Evolutionary conservation across 2,888 invertebrate species (phyloP).

Genomic region (Helleia helle): DNA sequence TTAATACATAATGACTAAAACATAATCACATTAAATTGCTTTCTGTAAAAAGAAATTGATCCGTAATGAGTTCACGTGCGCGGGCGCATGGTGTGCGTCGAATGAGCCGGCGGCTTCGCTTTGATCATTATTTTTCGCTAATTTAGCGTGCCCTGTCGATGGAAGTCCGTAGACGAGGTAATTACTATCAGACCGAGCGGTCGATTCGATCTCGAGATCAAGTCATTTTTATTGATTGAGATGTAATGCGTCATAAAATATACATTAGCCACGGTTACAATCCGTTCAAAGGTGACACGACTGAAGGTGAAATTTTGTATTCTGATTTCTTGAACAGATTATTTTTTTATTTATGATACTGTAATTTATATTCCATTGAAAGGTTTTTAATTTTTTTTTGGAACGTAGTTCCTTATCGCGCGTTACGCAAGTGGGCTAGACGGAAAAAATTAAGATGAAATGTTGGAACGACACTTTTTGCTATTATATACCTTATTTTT

Average conservation of each 20-base stretch:
- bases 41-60: slow-evolving; percentile 8
- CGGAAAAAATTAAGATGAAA: too few species aligned
- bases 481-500: too few species aligned
- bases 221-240: slow-evolving; percentile 1
- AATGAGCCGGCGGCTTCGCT: slow-evolving; percentile 17
- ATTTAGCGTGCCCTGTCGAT: slow-evolving; percentile 31
- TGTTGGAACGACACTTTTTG: too few species aligned
- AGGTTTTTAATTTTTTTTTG: too few species aligned
- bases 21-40: background rate
- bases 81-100: slow-evolving; percentile 7
- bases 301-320: slow-evolving; percentile 1
- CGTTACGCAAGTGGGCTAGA: too few species aligned
- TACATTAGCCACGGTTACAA: too few species aligned
- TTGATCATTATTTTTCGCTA: slow-evolving; percentile 35
- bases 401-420: too few species aligned
- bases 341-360: too few species aligned
- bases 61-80: slow-evolving; percentile 8
- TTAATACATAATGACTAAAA: background rate
- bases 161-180: slow-evolving; percentile 30
- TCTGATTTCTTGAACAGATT: too few species aligned
- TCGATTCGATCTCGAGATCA: slow-evolving; percentile 14
- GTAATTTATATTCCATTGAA: too few species aligned
- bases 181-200: slow-evolving; percentile 24
- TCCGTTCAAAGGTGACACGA: too few species aligned
- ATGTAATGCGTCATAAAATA: too few species aligned